A percentile compares a stretch with the other conserved stretches of the same genome.
These are phyloP conservation scores for Manis pentadactyla DNA, from an alignment of 2,797 vertebrate genomes.

Conservation along the genomic window DNA sequence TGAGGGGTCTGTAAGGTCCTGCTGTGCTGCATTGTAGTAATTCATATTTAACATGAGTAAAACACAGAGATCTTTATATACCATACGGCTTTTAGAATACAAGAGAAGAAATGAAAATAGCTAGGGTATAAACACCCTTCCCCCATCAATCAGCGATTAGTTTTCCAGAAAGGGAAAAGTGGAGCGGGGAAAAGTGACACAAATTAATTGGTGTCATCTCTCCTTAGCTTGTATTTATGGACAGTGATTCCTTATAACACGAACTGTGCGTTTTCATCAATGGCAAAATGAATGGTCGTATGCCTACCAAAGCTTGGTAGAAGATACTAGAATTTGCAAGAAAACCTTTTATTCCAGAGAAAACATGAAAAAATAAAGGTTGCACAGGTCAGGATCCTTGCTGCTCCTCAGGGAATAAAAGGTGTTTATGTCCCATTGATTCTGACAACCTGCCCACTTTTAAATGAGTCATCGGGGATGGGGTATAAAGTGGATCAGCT, in stretches of 20 bases:
- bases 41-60: not conserved
- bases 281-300: constrained; percentile 6
- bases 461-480: not conserved
- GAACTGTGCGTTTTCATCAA: not conserved
- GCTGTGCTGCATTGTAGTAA: not conserved
- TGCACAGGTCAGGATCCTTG: constrained; percentile 40
- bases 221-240: not conserved
- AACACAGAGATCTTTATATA: not conserved
- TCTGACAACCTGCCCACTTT: constrained; percentile 52
- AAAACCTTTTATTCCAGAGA: constrained; percentile 53
- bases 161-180: not conserved
- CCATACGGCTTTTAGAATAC: constrained; percentile 15
- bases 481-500: not conserved
- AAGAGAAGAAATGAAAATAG: not conserved
- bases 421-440: constrained; percentile 38
- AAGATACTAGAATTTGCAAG: constrained; percentile 35
- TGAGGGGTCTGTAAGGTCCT: not conserved
- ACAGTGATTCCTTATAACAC: not conserved
- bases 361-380: constrained; percentile 47
- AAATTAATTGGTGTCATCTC: not conserved
- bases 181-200: not conserved
- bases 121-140: not conserved
- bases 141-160: not conserved
- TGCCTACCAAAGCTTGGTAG: not conserved
- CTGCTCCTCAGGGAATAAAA: constrained; percentile 30